Evolutionary conservation across 2,888 invertebrate genomes (phyloP).

Genomic region (Mellilla xanthometata): DNA sequence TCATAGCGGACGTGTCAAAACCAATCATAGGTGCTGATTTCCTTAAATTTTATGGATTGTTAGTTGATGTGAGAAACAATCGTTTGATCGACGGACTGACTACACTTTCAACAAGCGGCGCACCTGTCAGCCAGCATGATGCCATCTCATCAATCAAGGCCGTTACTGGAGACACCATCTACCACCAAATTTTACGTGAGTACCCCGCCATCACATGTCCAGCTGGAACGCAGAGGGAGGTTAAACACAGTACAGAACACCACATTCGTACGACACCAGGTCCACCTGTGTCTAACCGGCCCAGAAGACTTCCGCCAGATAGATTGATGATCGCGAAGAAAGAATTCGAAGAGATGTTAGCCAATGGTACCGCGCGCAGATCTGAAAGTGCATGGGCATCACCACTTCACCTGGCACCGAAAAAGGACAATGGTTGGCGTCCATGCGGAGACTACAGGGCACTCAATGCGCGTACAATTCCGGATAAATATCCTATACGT

Average conservation of each 20-base stretch:
- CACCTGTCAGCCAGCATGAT: no score
- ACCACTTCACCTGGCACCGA: constrained; percentile 45
- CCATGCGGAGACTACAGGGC: constrained; percentile 50
- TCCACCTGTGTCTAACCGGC: not conserved
- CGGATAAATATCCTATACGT: constrained; percentile 43
- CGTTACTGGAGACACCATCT: no score
- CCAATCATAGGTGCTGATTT: no score
- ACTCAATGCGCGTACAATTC: constrained; percentile 43
- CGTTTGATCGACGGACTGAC: no score
- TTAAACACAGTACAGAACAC: constrained; percentile 25
- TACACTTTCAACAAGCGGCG: no score
- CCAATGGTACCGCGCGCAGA: constrained; percentile 25
- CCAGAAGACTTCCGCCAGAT: not conserved
- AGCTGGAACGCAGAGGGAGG: no score
- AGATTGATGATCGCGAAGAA: constrained; percentile 34
- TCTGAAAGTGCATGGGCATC: constrained; percentile 39
- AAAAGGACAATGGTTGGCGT: constrained; percentile 41
- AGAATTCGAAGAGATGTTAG: constrained; percentile 41
- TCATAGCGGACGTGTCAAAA: no score
- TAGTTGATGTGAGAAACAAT: no score
- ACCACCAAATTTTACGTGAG: no score
- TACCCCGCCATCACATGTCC: no score
- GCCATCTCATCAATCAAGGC: no score
- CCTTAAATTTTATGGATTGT: no score
- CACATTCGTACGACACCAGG: constrained; percentile 4